These are phyloP conservation scores for Oxyura jamaicensis DNA, from an alignment of 2,113 vertebrate species.

Conservation along the genomic window DNA sequence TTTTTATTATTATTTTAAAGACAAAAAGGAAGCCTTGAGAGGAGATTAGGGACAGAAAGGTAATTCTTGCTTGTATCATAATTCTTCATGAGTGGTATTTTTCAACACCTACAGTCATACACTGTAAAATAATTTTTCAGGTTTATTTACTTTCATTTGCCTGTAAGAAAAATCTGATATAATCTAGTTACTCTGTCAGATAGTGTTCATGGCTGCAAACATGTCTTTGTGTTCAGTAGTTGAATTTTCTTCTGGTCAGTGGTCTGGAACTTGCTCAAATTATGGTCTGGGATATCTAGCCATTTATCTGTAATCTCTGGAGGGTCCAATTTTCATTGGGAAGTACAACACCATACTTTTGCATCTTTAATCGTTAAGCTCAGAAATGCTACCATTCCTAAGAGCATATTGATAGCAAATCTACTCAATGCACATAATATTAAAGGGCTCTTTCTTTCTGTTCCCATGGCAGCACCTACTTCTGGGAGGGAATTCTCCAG, in stretches of 20 bases:
- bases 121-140: constrained; percentile 58
- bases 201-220: constrained; percentile 29
- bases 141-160: constrained; percentile 70
- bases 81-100: constrained; percentile 56
- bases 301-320: constrained; percentile 57
- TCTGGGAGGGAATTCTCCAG: background rate
- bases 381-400: background rate
- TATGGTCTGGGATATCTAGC: constrained; percentile 17
- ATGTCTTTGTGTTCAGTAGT: constrained; percentile 10
- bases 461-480: constrained; percentile 52
- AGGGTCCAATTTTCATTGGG: constrained; percentile 26
- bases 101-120: constrained; percentile 57
- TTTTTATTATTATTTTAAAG: constrained; percentile 19
- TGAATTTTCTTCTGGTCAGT: constrained; percentile 56
- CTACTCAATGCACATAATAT: constrained; percentile 16
- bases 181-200: constrained; percentile 69
- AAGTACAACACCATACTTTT: constrained; percentile 1
- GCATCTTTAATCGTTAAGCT: constrained; percentile 35
- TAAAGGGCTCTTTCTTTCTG: constrained; percentile 15
- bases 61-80: constrained; percentile 43
- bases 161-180: constrained; percentile 71
- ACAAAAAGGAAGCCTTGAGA: constrained; percentile 52
- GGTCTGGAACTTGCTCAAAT: constrained; percentile 52
- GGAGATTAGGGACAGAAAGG: constrained; percentile 58
- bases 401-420: background rate